These are phyloP conservation scores for Anolis sagrei DNA, from an alignment of 2,113 vertebrate species.

Conservation along the genomic window DNA sequence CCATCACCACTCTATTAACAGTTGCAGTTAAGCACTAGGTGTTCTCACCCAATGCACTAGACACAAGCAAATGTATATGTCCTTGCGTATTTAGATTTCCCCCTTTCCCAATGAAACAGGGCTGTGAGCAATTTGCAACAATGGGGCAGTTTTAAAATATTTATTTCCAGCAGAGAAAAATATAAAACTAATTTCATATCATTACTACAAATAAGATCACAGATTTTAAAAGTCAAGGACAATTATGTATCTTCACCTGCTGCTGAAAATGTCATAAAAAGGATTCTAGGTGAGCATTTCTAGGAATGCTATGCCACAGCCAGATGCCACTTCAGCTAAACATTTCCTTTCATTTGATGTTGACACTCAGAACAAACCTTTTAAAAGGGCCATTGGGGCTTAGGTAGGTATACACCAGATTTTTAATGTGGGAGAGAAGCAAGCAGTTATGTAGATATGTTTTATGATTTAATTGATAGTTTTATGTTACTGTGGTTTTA, in stretches of 20 bases:
- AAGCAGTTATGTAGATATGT: too few relatives aligned
- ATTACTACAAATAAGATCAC: neutral
- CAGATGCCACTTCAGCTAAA: too few relatives aligned
- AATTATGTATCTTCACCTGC: neutral
- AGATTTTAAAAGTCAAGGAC: neutral
- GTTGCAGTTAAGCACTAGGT: neutral
- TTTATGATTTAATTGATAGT: too few relatives aligned
- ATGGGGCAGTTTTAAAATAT: neutral
- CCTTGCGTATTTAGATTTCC: neutral
- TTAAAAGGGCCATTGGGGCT: neutral
- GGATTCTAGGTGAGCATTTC: neutral
- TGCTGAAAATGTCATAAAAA: neutral
- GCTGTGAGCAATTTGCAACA: neutral
- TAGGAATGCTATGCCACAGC: neutral
- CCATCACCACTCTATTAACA: neutral
- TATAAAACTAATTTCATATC: neutral
- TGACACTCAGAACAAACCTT: neutral
- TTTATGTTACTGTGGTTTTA: too few relatives aligned
- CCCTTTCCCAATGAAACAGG: neutral
- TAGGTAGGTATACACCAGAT: accelerated
- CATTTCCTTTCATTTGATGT: neutral
- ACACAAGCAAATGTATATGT: neutral
- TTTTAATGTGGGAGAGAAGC: neutral
- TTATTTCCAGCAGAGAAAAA: neutral
- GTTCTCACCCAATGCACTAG: neutral